Evolutionary conservation across 2,797 vertebrate species (phyloP), one percentile per base, ranked within the genome.

Genomic region (Balearica regulorum): DNA sequence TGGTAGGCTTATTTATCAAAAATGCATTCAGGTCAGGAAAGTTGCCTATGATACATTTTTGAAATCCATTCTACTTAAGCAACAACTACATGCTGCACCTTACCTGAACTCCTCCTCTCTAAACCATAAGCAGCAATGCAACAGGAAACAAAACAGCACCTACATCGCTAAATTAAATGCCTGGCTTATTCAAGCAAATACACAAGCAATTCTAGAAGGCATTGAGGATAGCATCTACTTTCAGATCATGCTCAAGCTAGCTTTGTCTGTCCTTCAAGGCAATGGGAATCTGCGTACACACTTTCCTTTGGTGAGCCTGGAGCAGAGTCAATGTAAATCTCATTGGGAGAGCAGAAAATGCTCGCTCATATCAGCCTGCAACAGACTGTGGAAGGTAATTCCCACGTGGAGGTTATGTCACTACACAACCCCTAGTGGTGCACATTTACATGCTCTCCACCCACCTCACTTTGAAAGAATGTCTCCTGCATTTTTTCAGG

Each of bases 121-220:
- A 55, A 31, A 37, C 44, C 35, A 16, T 25, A 57, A 78, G 48
- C 21, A 62, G 39, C 37, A 73, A 26, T 29, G 19, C 16, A 68
- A 79, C 6, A 62, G 29, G n/a, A 58, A 68, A 48, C 11, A 54
- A 68, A 91, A 11, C 31, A 53, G 39, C 28, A 70, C 12, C 21
- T n/a, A 0, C 4, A 48, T 10, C 2, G 2, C 39, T 53, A 43
- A 53, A 58, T 58, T 37, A 53, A 33, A 25, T 10, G 16, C 4
- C 31, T 54, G 49, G 1, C 1, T 33, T 61, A 71, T 17, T 57
- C 54, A 55, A 66, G 29, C 33, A 77, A 55, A 21, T 35, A 58
- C 20, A 69, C 10, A 29, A 78, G 39, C 33, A 62, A 24, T 55
- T 75, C 57, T 13, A 54, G 22, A 58, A 44, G 31, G n/a, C 13